Evolutionary conservation across 2,797 vertebrate species (phyloP), one percentile per base, ranked within the genome.

Genomic region (Paratrypauchen microcephalus): DNA sequence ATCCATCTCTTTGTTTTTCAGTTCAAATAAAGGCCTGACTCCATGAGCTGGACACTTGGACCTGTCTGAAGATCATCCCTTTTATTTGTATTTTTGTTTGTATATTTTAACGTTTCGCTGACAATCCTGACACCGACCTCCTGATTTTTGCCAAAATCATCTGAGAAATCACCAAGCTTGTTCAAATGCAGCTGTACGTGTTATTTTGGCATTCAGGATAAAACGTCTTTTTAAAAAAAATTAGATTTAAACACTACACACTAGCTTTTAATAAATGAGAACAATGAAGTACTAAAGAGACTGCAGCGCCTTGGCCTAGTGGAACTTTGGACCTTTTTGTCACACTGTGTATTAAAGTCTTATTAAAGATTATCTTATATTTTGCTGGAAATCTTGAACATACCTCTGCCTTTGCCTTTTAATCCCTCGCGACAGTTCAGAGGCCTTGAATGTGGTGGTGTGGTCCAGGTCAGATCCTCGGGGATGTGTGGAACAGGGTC

Each of bases 401-500:
- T 85, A 78, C 81, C 78, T 84, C 81, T 74, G 72, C 70, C 60
- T 83, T 86, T 79, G 79, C 77, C 81, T 85, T 36, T 83, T 57
- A 70, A 39, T 19, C 74, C 66, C 68, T 56, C 79, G 36, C 8
- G 63, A 72, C 84, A 73, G 41, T 82, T 64, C 72, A 5, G 81
- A 86, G 83, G 86, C 86, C 87, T 89, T 90, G 77, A 84, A 76
- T 82, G 75, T 80, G 63, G 70, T 65, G 16, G 50, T 30, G 3
- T 36, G 19, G 4, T 60, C 6, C n/a, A 52, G 28, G 32, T 11
- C 19, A 60, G 73, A 80, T 82, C 78, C 71, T 82, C 75, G 79
- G 72, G 81, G 78, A 68, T 68, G 77, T 87, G 86, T 87, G 79
- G 74, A 82, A 89, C 88, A 87, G 84, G 88, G 87, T 90, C 84